Evolutionary conservation across 1,140 invertebrate species (phyloP).

Genomic region (Drosophila leontia): DNA sequence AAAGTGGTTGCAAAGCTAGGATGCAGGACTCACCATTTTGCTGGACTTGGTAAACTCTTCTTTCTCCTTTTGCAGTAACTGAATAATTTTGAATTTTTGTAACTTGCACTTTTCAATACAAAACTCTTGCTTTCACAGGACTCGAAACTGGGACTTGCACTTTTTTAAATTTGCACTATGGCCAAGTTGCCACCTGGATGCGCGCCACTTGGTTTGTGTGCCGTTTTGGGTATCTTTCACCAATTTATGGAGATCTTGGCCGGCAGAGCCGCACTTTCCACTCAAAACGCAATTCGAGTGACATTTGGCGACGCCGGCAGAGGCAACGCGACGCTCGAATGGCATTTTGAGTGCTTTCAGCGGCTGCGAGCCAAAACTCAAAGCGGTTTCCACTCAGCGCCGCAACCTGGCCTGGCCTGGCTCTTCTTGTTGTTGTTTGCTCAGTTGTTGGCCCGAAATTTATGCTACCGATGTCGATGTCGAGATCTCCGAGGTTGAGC

Average conservation of each 20-base stretch:
- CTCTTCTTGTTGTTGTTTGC: slow-evolving; percentile 49
- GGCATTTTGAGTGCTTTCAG: slow-evolving; percentile 68
- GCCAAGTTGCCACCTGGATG: slow-evolving; percentile 55
- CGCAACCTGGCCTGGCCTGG: slow-evolving; percentile 11
- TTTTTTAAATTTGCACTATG: slow-evolving; percentile 14
- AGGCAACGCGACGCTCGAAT: slow-evolving; percentile 57
- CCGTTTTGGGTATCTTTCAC: slow-evolving; percentile 77
- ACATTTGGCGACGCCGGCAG: slow-evolving; percentile 30
- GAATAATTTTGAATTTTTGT: slow-evolving; percentile 12
- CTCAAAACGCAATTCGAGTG: slow-evolving; percentile 81
- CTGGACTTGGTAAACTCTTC: not conserved
- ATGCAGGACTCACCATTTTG: slow-evolving; percentile 56
- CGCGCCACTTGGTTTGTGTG: slow-evolving; percentile 68
- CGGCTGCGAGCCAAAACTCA: slow-evolving; percentile 23
- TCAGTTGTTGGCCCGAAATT: slow-evolving; percentile 60
- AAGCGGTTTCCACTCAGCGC: slow-evolving; percentile 9
- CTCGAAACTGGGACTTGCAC: slow-evolving; percentile 36
- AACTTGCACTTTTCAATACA: slow-evolving; percentile 32
- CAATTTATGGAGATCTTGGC: slow-evolving; percentile 79
- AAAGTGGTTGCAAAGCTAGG: not conserved
- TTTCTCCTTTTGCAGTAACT: slow-evolving; percentile 3
- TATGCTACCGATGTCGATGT: slow-evolving; percentile 52
- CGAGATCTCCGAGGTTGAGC: slow-evolving; percentile 37
- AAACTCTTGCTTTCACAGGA: slow-evolving; percentile 28
- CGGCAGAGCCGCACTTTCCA: slow-evolving; percentile 64